phyloP scores from a whole-genome alignment of 64 coral and sea anemone genomes.

The Pachyseris speciosa region DNA sequence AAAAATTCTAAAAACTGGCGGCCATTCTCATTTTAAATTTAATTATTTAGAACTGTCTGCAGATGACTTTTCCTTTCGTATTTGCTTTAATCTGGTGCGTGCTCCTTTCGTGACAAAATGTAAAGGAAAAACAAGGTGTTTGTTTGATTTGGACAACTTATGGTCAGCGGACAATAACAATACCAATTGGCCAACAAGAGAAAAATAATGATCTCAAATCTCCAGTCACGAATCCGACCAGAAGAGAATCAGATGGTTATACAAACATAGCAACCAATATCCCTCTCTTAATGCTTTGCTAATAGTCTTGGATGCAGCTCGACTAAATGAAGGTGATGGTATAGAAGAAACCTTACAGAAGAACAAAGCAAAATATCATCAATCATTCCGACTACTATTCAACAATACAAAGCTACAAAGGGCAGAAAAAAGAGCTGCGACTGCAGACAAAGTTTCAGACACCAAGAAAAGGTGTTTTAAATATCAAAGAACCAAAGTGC shows the following conservation, averaged over 20 bases:
- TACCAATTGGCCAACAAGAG: constrained; percentile 48
- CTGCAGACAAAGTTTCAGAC: neutral
- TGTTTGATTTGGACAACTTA: constrained; percentile 34
- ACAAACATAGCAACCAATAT: constrained; percentile 27
- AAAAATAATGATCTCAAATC: constrained; percentile 57
- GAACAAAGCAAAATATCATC: constrained; percentile 59
- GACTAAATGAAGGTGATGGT: constrained; percentile 52
- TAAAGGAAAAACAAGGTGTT: constrained; percentile 42
- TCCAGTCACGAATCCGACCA: constrained; percentile 24
- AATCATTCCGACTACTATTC: constrained; percentile 31
- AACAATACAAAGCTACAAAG: constrained; percentile 55
- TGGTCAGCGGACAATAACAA: constrained; percentile 24
- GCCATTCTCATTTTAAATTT: neutral
- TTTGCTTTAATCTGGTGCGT: constrained; percentile 8
- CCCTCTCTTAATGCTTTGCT: constrained; percentile 41
- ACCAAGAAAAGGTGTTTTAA: neutral
- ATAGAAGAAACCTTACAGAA: constrained; percentile 42
- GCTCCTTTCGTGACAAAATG: constrained; percentile 20
- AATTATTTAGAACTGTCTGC: constrained; percentile 5
- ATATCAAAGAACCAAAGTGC: neutral
- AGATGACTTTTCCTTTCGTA: constrained; percentile 14
- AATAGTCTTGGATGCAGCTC: constrained; percentile 18
- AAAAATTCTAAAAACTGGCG: neutral
- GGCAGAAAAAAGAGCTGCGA: constrained; percentile 36
- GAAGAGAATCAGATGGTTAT: constrained; percentile 35